Conservation (phyloP, 1,140 invertebrate genomes). For the Penaeus chinensis region DNA sequence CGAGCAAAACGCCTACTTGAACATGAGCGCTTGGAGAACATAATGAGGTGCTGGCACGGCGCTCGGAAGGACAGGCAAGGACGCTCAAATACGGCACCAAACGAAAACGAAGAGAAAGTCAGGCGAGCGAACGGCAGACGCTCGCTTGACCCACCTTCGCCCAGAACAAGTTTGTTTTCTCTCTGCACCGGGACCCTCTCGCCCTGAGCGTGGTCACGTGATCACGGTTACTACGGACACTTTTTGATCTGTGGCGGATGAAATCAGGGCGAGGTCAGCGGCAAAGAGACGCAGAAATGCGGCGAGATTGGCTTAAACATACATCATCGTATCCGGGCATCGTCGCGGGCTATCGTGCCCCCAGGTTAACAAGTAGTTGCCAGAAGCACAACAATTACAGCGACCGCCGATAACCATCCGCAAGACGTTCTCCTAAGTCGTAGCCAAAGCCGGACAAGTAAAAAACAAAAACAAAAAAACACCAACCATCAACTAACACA, state of each 20-base stretch:
- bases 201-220: not conserved
- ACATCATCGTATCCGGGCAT: constrained; percentile 36
- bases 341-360: not conserved
- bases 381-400: not conserved
- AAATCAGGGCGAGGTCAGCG: not conserved
- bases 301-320: not conserved
- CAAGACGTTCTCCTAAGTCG: not conserved
- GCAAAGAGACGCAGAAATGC: not conserved
- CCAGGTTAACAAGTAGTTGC: constrained; percentile 19
- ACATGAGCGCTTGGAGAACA: not conserved
- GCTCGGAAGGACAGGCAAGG: not conserved
- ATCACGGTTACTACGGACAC: not conserved
- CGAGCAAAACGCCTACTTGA: not conserved
- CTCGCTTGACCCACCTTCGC: not conserved
- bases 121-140: too few relatives aligned
- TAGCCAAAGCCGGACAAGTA: too few relatives aligned
- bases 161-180: not conserved
- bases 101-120: constrained; percentile 1
- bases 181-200: not conserved
- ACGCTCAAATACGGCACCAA: constrained; percentile 19
- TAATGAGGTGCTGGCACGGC: not conserved
- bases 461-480: too few relatives aligned
- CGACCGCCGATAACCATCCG: not conserved
- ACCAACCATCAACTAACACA: too few relatives aligned
- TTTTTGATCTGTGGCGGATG: not conserved